Evolutionary conservation across 1,140 invertebrate genomes (phyloP).

Genomic region (Cotesia chilonis): DNA sequence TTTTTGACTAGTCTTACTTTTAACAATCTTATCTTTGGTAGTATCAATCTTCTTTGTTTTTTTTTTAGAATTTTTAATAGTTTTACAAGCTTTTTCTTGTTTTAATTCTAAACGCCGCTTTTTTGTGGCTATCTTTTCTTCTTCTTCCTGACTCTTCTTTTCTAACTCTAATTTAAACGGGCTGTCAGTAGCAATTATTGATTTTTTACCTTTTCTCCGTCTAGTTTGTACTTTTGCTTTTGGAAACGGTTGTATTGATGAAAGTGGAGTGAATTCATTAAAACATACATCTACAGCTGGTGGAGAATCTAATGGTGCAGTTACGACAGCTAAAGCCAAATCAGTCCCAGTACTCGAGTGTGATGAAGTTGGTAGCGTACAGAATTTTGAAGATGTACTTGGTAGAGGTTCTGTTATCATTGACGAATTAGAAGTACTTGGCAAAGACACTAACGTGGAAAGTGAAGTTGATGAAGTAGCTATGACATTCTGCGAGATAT

Average conservation of each 20-base stretch:
- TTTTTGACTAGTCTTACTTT: slow-evolving; percentile 9
- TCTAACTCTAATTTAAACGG: slow-evolving; percentile 26
- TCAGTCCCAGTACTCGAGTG: slow-evolving; percentile 5
- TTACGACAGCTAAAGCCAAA: neutral
- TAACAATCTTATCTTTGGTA: slow-evolving; percentile 10
- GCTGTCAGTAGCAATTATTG: slow-evolving; percentile 23
- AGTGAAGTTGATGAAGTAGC: neutral
- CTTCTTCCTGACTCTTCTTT: slow-evolving; percentile 24
- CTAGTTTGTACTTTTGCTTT: slow-evolving; percentile 28
- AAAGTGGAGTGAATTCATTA: slow-evolving; percentile 26
- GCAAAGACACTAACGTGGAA: slow-evolving; percentile 20
- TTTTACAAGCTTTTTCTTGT: slow-evolving; percentile 3
- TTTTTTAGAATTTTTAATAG: neutral
- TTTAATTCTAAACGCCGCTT: slow-evolving; percentile 17
- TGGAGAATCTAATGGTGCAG: slow-evolving; percentile 7
- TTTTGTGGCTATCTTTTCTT: slow-evolving; percentile 24
- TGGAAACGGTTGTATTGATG: slow-evolving; percentile 28
- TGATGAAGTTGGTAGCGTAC: slow-evolving; percentile 3
- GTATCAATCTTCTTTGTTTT: slow-evolving; percentile 4
- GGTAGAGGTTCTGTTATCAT: slow-evolving; percentile 17
- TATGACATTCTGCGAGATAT: slow-evolving; percentile 3
- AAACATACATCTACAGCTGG: slow-evolving; percentile 25
- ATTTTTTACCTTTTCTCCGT: slow-evolving; percentile 24
- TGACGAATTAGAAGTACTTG: slow-evolving; percentile 7
- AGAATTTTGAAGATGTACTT: slow-evolving; percentile 1